Base-by-base conservation (phyloP, 2,888 invertebrate species). In the Trisateles emortualis region DNA sequence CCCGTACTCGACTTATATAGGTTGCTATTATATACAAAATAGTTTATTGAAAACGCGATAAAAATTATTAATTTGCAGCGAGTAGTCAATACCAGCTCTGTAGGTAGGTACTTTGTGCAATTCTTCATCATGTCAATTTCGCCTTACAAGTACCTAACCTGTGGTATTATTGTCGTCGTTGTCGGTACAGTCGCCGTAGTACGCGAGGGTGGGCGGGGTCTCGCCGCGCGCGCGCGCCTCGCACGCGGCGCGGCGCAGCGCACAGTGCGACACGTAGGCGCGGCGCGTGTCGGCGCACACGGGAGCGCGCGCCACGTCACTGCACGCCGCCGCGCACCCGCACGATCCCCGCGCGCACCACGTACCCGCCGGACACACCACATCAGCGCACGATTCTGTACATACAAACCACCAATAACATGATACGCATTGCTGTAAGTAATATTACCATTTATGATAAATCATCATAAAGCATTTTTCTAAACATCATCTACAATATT, bases 331-430 rank as follows among this genome's bases (percentile, higher is more conserved):
- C 0, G 96, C 96, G 83, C 98, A 98, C 8, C 97, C 94, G 88
- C 98, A 98, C 36, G 94, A 93, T 1, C 98, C 98, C 32, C 96
- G 96, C 61, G 96, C 95, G 83, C 98, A 98, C 78, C 95, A 95
- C 30, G 96, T 96, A 10, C 97, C 97, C 74, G 94, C 94, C 66
- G 96, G 95, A 84, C 98, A 98, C 75, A 95, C 93, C 36, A 97
- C 95, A 67, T 94, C 95, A 64, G 94, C 93, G 85, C 98, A 98
- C 56, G 96, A 94, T 88, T 97, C 98, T 96, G 86, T 2, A 51
- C n/a, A 13, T 11, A 1, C 19, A n/a, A 41, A 10, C 11, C 8
- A 2, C 8, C 6, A 39, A 24, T 11, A n/a, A n/a, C 3, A 9
- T 6, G 1, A 13, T 38, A 17, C 17, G 5, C 38, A 5, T 38